Evolutionary conservation across 2,888 invertebrate species (phyloP), one percentile per base, ranked within the genome.

Genomic region (Ceraclea dissimilis): DNA sequence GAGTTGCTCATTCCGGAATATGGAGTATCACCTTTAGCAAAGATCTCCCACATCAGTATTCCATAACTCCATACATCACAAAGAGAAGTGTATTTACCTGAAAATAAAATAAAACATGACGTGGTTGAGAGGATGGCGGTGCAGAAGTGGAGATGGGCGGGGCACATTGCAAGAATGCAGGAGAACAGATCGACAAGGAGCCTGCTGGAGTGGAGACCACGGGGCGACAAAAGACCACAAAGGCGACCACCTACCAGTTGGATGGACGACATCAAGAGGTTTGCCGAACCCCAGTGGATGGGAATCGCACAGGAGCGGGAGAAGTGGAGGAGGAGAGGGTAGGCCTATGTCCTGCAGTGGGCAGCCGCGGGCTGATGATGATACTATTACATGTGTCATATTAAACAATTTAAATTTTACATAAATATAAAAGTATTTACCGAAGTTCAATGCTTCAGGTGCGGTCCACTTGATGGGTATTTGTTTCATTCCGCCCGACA

Each of bases 381-480:
- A n/a, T n/a, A n/a, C n/a, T n/a, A n/a, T n/a, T n/a, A n/a, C n/a
- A n/a, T n/a, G n/a, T n/a, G n/a, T n/a, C n/a, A n/a, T n/a, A n/a
- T n/a, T n/a, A n/a, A n/a, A n/a, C n/a, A n/a, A n/a, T n/a, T n/a
- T n/a, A n/a, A n/a, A n/a, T n/a, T n/a, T n/a, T n/a, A n/a, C n/a
- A n/a, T n/a, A n/a, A n/a, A 31, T 31, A 31, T 31, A 16, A 8
- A 16, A 8, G 39, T n/a, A 39, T 16, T 73, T 70, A 85, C 95
- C 95, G 70, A 91, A 95, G 73, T 95, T 94, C 11, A 96, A 78
- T 2, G 96, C 95, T 75, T 96, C 96, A 0, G 97, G 97, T 2
- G 96, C 95, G 0, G 96, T 97, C 97, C 97, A 97, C 73, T 97
- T 97, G 60, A 97, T 95, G 0, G 97, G 96, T 65, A 97, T 96